Percentiles rank a stretch among this genome's conserved stretches.
These are phyloP conservation scores for Ischnus inquisitorius DNA, from an alignment of 2,888 invertebrate species.

Conservation along the genomic window DNA sequence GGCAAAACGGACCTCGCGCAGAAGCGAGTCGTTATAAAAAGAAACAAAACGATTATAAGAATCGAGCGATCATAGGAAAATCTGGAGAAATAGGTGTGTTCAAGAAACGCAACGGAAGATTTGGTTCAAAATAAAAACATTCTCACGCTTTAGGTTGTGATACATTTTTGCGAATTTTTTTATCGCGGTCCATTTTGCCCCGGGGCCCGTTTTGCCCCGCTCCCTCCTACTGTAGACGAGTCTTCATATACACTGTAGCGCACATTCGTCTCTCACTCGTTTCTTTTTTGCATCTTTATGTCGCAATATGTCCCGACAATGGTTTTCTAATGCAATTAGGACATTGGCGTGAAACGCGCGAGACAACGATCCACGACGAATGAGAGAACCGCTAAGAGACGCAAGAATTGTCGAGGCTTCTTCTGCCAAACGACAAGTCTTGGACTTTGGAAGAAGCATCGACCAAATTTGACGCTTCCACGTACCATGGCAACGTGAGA, in stretches of 20 bases:
- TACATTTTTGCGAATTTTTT: not conserved
- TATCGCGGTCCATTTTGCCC: conserved; percentile 5
- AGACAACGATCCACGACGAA: conserved; percentile 35
- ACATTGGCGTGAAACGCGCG: conserved; percentile 77
- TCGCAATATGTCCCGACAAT: conserved; percentile 73
- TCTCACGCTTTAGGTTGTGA: not conserved
- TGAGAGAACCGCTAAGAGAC: conserved; percentile 4
- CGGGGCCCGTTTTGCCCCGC: not conserved
- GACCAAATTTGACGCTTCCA: conserved; percentile 6
- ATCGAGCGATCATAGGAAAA: not conserved
- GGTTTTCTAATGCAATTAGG: conserved; percentile 84
- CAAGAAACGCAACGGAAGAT: too few relatives aligned
- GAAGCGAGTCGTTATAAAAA: not conserved
- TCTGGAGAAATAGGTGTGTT: not conserved
- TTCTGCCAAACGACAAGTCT: conserved; percentile 12
- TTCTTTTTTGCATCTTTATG: conserved; percentile 51
- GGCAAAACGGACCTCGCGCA: not conserved
- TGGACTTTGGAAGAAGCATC: conserved; percentile 9
- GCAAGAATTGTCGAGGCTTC: conserved; percentile 6
- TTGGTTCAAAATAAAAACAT: too few relatives aligned
- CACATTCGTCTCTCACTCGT: not conserved
- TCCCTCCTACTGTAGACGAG: not conserved
- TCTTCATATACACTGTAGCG: not conserved
- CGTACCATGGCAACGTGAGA: not conserved
- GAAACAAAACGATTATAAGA: not conserved